Percentiles rank a stretch among this genome's conserved stretches.
Conservation (phyloP, 2,113 vertebrate species). For the Zosterops lateralis region DNA sequence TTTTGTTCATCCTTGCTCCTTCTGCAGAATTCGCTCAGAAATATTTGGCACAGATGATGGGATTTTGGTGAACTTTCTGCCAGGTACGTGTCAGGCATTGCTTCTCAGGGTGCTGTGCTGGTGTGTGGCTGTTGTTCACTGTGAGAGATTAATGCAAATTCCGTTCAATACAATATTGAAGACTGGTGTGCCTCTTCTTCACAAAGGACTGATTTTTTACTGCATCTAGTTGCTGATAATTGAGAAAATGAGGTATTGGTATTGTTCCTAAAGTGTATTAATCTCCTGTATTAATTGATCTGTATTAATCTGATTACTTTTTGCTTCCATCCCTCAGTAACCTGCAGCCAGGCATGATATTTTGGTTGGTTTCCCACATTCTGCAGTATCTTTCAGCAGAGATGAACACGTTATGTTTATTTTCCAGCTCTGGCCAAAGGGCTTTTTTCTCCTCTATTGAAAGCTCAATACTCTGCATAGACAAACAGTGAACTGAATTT, state of each 20-base stretch:
- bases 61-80: not conserved
- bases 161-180: not conserved
- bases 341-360: not conserved
- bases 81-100: rapidly evolving
- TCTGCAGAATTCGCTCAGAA: not conserved
- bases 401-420: not conserved
- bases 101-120: not conserved
- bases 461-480: not conserved
- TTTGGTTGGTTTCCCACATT: not conserved
- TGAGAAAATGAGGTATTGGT: not conserved
- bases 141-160: not conserved
- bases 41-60: not conserved
- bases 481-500: not conserved
- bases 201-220: not conserved
- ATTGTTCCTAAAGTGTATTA: not conserved
- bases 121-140: not conserved
- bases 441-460: not conserved
- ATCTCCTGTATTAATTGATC: not conserved
- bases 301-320: not conserved
- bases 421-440: not conserved
- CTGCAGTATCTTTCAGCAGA: not conserved
- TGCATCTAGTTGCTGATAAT: not conserved
- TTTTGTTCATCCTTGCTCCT: not conserved
- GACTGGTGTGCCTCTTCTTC: not conserved
- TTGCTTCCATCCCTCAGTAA: not conserved